Evolutionary conservation across 2,888 invertebrate genomes (phyloP), one percentile per base, ranked within the genome.

Genomic region (Pelosia muscerda): DNA sequence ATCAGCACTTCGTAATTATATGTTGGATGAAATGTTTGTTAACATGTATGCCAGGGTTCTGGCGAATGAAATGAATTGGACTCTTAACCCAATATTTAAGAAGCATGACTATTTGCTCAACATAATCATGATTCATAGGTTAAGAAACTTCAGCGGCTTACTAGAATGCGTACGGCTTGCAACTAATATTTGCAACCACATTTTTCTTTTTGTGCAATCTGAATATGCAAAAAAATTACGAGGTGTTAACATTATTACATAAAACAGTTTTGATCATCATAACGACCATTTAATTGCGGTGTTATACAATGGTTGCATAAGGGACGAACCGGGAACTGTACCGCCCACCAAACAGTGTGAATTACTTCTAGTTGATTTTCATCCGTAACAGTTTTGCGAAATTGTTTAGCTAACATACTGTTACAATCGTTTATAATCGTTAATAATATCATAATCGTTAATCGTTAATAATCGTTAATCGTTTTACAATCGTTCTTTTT

Each of bases 251-350:
- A 65, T 59, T 71, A 25, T 70, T 77, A 75, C 34, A 62, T 75
- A 78, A 75, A 76, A 67, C 64, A 61, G 38, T 66, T 61, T 57
- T 55, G n/a, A 59, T 63, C 28, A 63, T 57, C 53, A 67, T 63
- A 67, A 56, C 28, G 28, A 71, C 69, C 31, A 68, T 59, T 55
- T 73, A 73, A 70, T 68, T 66, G 66, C 53, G 28, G 56, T 66
- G 68, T 77, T 73, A 72, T 57, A 25, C 72, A 69, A 75, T 53
- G 53, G 55, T 78, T 76, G 62, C 55, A 53, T 66, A 77, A 72
- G 31, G 31, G 19, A 63, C 62, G 54, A 28, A 62, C 23, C 8
- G 57, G 31, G 62, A 61, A 61, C 56, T 58, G 19, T 62, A 65
- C 34, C 57, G 61, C 11, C 55, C 56, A 49, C 1, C 19, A 53